Base-by-base conservation (phyloP, 2,113 vertebrate species). In the Otolemur garnettii region DNA sequence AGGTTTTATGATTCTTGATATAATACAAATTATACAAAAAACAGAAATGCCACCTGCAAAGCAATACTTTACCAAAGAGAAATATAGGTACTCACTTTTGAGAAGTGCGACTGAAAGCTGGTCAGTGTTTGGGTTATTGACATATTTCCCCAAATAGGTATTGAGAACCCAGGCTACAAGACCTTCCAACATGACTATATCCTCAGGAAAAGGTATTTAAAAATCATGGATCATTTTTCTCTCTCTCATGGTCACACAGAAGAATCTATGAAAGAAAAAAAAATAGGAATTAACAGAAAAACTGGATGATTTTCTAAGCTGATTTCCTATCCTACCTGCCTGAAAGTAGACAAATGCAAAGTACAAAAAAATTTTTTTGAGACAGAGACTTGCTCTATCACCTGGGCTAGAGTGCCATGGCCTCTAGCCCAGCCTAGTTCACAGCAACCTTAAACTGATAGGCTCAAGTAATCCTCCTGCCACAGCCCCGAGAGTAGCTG, bases 161-260 rank as follows among this genome's bases (percentile, higher is more conserved):
- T 99, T 99, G 15, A 99, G 99, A 90, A 99, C 99, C 99, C 99
- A 99, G 98, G 99, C 99, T 92, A 99, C 99, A 59, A 99, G 99
- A 90, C 99, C 99, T 98, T 99, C 99, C 99, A 99, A 99, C 99
- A 99, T 99, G 98, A 98, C 99, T 99, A 96, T 64, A 97, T 96
- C 95, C 98, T 98, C 93, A 93, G 94, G 94, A 97, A 94, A 86
- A 64, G 94, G 84, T 53, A 95, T 95, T 86, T 97, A 98, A 84
- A 0, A 62, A 18, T 97, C 96, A 97, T 55, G 83, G 96, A 85
- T 98, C 98, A 98, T 97, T 98, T 93, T 91, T 97, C 96, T 97
- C 74, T 97, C 83, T 97, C 97, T 97, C 98, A 98, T 98, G 94
- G 96, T 97, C 96, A 85, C n/a, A n/a, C 45, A 89, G 55, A 79